phyloP scores from a whole-genome alignment of 2,113 vertebrate species.

The Calyptommatus sinebrachiatus region DNA sequence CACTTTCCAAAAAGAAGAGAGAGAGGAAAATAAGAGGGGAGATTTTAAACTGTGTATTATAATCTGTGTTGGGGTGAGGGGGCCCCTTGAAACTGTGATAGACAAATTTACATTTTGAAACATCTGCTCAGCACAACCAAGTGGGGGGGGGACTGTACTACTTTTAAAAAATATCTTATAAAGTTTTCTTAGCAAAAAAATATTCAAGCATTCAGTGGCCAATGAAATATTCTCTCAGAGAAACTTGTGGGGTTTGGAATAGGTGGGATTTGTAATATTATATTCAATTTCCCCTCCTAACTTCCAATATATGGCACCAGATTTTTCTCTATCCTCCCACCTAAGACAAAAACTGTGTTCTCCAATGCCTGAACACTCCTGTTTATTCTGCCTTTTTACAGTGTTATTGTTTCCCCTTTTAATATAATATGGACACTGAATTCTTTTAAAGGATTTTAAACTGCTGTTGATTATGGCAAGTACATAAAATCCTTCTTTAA shows the following conservation, averaged over 20 bases:
- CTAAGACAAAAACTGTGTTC: conserved; percentile 70
- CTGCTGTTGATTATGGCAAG: conserved; percentile 80
- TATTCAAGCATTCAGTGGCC: conserved; percentile 62
- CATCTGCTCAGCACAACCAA: conserved; percentile 71
- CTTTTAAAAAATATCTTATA: conserved; percentile 41
- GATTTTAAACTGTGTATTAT: conserved; percentile 57
- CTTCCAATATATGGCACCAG: conserved; percentile 64
- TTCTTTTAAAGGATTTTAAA: conserved; percentile 55
- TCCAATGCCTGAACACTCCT: conserved; percentile 67
- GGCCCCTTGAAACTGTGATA: conserved; percentile 68
- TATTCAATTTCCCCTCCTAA: conserved; percentile 65
- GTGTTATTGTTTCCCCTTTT: conserved; percentile 28
- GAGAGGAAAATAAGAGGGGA: conserved; percentile 52
- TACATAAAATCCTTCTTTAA: conserved; percentile 73
- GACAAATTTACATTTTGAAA: conserved; percentile 60
- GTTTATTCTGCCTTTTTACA: conserved; percentile 64
- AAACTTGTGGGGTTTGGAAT: conserved; percentile 67
- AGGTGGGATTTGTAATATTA: conserved; percentile 69
- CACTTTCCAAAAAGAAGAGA: conserved; percentile 58
- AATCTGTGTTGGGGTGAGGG: conserved; percentile 53
- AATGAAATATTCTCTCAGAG: conserved; percentile 54
- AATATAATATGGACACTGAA: conserved; percentile 60
- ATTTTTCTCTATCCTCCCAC: conserved; percentile 13
- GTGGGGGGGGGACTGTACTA: conserved; percentile 53
- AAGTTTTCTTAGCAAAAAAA: conserved; percentile 66